Percentiles rank a stretch among this genome's conserved stretches.
Evolutionary conservation across 1,140 invertebrate genomes (phyloP).

Genomic region (Augochlora pura): DNA sequence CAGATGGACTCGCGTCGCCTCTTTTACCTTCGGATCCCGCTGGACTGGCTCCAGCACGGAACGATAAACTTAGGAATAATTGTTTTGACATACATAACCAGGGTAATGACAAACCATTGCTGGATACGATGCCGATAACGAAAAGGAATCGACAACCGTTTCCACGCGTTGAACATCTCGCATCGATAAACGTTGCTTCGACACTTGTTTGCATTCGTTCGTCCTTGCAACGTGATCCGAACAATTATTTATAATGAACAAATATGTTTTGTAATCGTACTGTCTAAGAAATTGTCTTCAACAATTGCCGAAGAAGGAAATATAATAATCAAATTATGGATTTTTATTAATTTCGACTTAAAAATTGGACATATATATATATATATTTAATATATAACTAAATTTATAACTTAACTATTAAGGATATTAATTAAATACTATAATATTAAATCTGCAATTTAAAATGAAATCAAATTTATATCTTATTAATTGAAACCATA

Average conservation of each 20-base stretch:
- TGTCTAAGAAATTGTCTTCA: not conserved
- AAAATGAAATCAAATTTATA: no score
- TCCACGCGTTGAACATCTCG: conserved; percentile 22
- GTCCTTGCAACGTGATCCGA: not conserved
- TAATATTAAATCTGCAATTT: no score
- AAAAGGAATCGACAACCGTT: conserved; percentile 25
- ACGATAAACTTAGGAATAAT: conserved; percentile 44
- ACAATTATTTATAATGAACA: no score
- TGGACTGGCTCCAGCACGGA: not conserved
- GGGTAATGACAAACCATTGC: conserved; percentile 33
- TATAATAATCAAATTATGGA: no score
- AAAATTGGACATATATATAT: no score
- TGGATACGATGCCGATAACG: conserved; percentile 18
- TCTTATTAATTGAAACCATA: no score
- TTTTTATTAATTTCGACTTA: no score
- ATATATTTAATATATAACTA: no score
- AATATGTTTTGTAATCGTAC: no score
- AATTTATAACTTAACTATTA: no score
- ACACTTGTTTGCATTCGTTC: not conserved
- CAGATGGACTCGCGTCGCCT: not conserved
- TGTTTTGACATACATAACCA: conserved; percentile 49
- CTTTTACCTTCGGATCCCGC: conserved; percentile 32
- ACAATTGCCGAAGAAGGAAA: no score
- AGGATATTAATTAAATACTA: no score
- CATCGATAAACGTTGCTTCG: not conserved